These are phyloP conservation scores for Heterodera filipjevi DNA, from an alignment of 2,888 invertebrate species.

Conservation along the genomic window DNA sequence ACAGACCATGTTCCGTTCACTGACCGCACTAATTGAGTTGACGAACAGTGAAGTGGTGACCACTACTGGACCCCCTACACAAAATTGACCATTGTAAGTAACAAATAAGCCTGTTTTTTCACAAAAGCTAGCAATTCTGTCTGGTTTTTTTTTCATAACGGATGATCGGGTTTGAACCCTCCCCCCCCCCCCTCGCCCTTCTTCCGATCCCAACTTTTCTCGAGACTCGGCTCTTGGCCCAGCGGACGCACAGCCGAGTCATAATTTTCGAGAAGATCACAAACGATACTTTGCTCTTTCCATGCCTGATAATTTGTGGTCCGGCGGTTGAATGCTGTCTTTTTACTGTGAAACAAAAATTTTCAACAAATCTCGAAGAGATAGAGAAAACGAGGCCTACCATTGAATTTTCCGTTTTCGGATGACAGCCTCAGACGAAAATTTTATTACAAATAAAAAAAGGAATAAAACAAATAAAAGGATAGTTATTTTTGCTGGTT, in stretches of 20 bases:
- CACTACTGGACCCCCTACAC: slow-evolving; percentile 21
- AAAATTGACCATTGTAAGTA: not conserved
- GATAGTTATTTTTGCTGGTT: not conserved
- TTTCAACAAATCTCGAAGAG: not conserved
- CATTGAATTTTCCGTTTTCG: slow-evolving; percentile 8
- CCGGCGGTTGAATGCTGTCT: slow-evolving; percentile 60
- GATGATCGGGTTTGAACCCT: not conserved
- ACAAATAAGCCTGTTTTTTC: not conserved
- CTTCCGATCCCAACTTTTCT: slow-evolving; percentile 46
- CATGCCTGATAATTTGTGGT: slow-evolving; percentile 64
- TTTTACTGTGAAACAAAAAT: slow-evolving; percentile 49
- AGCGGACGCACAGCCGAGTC: slow-evolving; percentile 61
- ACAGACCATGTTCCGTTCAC: slow-evolving; percentile 60
- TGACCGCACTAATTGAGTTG: slow-evolving; percentile 61
- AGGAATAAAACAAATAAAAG: not conserved
- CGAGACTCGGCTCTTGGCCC: slow-evolving; percentile 55
- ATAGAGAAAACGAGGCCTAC: not conserved
- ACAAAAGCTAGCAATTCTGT: not conserved
- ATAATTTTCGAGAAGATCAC: slow-evolving; percentile 60
- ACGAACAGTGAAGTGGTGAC: slow-evolving; percentile 42
- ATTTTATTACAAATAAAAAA: not conserved
- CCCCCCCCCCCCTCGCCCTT: not conserved
- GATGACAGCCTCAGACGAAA: not conserved
- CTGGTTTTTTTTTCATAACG: too few relatives aligned
- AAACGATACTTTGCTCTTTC: slow-evolving; percentile 63